These are phyloP conservation scores for Regulus satrapa DNA, from an alignment of 2,113 vertebrate species.

Conservation along the genomic window DNA sequence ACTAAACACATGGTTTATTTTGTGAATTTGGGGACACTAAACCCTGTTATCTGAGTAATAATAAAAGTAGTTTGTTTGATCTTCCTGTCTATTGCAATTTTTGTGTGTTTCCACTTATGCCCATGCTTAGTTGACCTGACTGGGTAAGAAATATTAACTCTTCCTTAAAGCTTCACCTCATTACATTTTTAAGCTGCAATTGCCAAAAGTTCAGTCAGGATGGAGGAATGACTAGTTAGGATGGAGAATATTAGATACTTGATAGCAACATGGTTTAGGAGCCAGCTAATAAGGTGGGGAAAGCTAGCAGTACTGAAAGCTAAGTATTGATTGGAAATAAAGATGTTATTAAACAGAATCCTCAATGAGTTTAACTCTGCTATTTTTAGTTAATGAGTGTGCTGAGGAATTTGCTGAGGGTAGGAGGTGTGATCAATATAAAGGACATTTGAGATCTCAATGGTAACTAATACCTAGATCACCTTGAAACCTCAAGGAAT, in stretches of 20 bases:
- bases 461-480: neutral
- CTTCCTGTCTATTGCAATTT: neutral
- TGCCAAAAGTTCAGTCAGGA: neutral
- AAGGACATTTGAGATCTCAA: neutral
- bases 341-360: neutral
- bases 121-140: neutral
- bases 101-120: neutral
- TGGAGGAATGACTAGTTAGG: neutral
- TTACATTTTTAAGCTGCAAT: neutral
- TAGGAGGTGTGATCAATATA: neutral
- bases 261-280: neutral
- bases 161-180: neutral
- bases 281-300: neutral
- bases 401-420: neutral
- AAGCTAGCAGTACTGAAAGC: neutral
- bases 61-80: neutral
- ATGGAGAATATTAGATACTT: neutral
- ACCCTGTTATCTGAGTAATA: neutral
- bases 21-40: neutral
- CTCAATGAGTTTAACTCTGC: neutral
- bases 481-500: neutral
- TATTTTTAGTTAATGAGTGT: neutral
- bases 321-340: neutral
- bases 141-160: neutral
- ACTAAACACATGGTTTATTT: neutral